Evolutionary conservation across 2,888 invertebrate genomes (phyloP).

Genomic region (Polietes domitor): DNA sequence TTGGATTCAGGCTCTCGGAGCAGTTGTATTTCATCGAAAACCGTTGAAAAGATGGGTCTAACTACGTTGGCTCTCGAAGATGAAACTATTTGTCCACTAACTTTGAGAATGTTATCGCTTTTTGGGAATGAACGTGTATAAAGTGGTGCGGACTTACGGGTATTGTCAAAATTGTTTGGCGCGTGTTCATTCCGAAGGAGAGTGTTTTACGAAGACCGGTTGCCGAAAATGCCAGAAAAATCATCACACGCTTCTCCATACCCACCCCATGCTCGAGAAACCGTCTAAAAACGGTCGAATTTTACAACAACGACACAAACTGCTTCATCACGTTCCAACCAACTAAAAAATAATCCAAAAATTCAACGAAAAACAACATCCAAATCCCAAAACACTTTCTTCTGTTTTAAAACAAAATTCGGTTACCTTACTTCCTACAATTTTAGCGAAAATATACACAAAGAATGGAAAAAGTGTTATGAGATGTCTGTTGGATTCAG

Average conservation of each 20-base stretch:
- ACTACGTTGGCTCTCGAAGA: no score
- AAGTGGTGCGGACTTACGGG: no score
- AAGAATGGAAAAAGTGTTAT: neutral
- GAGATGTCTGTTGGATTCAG: neutral
- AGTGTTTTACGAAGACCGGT: no score
- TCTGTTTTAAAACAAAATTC: neutral
- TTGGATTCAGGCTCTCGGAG: no score
- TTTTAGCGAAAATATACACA: neutral
- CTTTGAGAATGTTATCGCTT: no score
- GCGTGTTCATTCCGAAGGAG: no score
- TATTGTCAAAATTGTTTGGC: no score
- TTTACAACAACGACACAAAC: neutral
- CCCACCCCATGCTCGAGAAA: neutral
- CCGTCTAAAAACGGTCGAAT: no score
- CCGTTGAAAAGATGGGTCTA: no score
- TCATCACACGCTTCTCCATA: neutral
- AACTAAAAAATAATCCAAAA: neutral
- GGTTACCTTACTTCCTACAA: neutral
- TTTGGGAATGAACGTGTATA: no score
- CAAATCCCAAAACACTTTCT: neutral
- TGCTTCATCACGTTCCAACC: neutral
- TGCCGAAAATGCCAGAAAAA: neutral
- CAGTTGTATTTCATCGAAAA: no score
- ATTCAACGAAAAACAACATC: neutral
- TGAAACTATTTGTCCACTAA: no score